These are phyloP conservation scores for Rotaria sp. DNA, from an alignment of 2,888 invertebrate genomes.

Conservation along the genomic window DNA sequence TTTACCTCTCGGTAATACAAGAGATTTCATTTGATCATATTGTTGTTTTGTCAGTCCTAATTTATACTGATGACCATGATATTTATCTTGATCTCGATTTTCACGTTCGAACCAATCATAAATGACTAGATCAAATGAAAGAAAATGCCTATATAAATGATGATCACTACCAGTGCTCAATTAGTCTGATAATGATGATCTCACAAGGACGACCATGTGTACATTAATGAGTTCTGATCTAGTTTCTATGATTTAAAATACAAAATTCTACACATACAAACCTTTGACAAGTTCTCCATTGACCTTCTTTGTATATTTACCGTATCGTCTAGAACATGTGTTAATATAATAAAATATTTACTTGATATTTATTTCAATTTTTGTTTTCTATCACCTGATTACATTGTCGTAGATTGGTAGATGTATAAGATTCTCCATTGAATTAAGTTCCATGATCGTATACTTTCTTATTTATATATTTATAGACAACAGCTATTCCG, in stretches of 20 bases:
- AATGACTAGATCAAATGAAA: neutral
- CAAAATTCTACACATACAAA: neutral
- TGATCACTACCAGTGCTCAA: too few relatives aligned
- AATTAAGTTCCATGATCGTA: neutral
- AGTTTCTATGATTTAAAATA: too few relatives aligned
- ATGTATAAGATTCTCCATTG: slow-evolving; percentile 27
- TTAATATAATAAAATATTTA: neutral
- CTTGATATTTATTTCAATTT: neutral
- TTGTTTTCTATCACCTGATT: neutral
- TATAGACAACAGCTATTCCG: neutral
- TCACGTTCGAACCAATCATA: slow-evolving; percentile 26
- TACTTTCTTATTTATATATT: neutral
- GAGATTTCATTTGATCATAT: slow-evolving; percentile 22
- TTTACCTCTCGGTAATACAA: neutral
- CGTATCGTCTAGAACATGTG: neutral
- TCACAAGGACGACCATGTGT: neutral
- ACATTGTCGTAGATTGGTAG: slow-evolving; percentile 8
- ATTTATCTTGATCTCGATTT: neutral
- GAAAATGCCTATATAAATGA: too few relatives aligned
- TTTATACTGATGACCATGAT: slow-evolving; percentile 30
- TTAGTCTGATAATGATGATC: too few relatives aligned
- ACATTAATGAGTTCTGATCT: neutral
- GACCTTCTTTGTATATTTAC: slow-evolving; percentile 21
- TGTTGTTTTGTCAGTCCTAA: slow-evolving; percentile 9
- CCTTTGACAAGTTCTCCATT: slow-evolving; percentile 24